phyloP scores from a whole-genome alignment of 1,140 invertebrate species.

The Drosophila tristis region DNA sequence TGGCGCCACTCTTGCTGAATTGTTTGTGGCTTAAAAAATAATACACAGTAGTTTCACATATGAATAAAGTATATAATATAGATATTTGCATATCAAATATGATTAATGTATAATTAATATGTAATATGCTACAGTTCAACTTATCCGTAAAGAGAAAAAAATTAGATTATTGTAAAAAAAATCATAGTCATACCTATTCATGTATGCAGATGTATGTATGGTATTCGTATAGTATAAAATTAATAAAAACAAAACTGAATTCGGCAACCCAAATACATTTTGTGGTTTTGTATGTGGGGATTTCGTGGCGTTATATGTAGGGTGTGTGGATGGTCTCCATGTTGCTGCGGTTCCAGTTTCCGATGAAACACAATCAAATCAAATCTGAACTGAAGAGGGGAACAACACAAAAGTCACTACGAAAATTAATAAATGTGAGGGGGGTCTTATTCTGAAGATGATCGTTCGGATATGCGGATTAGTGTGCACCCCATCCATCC shows the following conservation, averaged over 20 bases:
- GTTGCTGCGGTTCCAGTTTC: not conserved
- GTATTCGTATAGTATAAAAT: constrained; percentile 23
- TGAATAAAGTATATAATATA: constrained; percentile 52
- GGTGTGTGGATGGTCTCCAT: constrained; percentile 1
- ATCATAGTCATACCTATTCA: not conserved
- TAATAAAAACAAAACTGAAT: constrained; percentile 37
- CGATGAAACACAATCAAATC: not conserved
- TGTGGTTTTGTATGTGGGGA: constrained; percentile 9
- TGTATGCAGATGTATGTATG: constrained; percentile 14
- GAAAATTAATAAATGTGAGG: constrained; percentile 4
- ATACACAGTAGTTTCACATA: constrained; percentile 48
- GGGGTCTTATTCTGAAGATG: not conserved
- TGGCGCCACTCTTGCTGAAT: constrained; percentile 26
- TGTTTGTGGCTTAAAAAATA: constrained; percentile 47
- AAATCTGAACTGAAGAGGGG: constrained; percentile 13
- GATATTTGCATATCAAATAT: constrained; percentile 43
- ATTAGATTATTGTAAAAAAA: constrained; percentile 18
- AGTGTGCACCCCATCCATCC: too few relatives aligned
- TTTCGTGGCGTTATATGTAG: constrained; percentile 3
- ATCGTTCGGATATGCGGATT: too few relatives aligned
- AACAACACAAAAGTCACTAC: constrained; percentile 19
- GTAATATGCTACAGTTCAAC: constrained; percentile 33
- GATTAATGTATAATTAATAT: constrained; percentile 36
- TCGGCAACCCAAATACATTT: constrained; percentile 18
- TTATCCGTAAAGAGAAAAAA: constrained; percentile 31